Conservation (phyloP, 2,888 invertebrate species). For the Papilio gigon region DNA sequence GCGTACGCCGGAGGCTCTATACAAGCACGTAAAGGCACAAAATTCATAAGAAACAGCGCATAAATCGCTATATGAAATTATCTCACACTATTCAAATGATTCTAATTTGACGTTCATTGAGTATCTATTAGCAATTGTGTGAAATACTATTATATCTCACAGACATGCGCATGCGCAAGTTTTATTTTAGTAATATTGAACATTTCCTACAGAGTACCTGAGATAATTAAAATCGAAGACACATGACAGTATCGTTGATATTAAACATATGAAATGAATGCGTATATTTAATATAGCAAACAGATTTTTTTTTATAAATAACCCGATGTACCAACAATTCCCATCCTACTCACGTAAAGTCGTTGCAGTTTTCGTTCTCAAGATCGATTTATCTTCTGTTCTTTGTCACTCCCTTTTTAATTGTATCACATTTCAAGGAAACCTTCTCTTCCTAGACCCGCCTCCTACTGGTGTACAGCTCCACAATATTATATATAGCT, state of each 20-base stretch:
- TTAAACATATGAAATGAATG: neutral
- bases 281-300: slow-evolving; percentile 21
- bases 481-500: too few relatives aligned
- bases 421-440: too few relatives aligned
- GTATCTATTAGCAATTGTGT: neutral
- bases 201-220: neutral
- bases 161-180: too few relatives aligned
- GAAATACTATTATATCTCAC: too few relatives aligned
- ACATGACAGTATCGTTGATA: neutral
- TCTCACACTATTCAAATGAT: neutral
- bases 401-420: too few relatives aligned
- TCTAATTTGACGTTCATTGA: neutral
- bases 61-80: slow-evolving; percentile 48
- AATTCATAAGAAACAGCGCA: slow-evolving; percentile 79
- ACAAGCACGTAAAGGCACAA: slow-evolving; percentile 76
- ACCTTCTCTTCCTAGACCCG: too few relatives aligned
- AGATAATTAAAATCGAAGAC: slow-evolving; percentile 8
- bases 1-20: slow-evolving; percentile 53
- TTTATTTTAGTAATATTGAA: neutral
- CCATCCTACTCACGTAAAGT: too few relatives aligned
- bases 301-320: neutral
- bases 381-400: too few relatives aligned
- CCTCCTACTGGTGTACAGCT: too few relatives aligned
- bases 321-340: slow-evolving; percentile 4
- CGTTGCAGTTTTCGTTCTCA: too few relatives aligned